Percentiles rank a stretch among this genome's conserved stretches.
phyloP scores from a whole-genome alignment of 2,113 vertebrate species.

The Tupaia tana region DNA sequence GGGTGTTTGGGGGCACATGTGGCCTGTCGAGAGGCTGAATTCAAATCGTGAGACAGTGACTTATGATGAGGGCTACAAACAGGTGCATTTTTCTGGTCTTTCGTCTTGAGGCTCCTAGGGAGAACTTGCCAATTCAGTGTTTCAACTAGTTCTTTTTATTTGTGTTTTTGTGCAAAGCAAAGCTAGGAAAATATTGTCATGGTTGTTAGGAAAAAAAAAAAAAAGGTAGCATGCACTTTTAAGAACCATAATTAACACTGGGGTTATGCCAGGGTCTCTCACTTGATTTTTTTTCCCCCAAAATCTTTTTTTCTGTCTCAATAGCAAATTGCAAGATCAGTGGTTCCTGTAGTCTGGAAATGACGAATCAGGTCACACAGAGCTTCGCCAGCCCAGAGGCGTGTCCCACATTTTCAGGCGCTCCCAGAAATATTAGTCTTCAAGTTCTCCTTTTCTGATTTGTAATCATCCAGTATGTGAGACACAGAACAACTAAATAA shows the following conservation, averaged over 20 bases:
- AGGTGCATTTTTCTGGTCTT: slow-evolving; percentile 19
- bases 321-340: slow-evolving; percentile 22
- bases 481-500: slow-evolving; percentile 44
- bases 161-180: slow-evolving; percentile 64
- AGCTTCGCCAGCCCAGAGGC: neutral
- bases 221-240: slow-evolving; percentile 37
- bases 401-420: neutral
- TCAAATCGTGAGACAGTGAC: neutral
- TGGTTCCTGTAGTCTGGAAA: slow-evolving; percentile 42
- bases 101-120: slow-evolving; percentile 13
- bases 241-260: slow-evolving; percentile 43
- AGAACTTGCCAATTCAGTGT: slow-evolving; percentile 52
- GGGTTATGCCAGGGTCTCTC: slow-evolving; percentile 40
- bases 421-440: slow-evolving; percentile 7
- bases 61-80: neutral
- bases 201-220: slow-evolving; percentile 8
- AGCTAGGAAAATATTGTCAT: slow-evolving; percentile 56
- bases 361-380: neutral
- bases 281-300: neutral
- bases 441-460: slow-evolving; percentile 50
- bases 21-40: neutral
- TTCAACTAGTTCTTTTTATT: slow-evolving; percentile 53
- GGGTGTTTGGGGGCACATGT: neutral
- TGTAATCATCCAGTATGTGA: slow-evolving; percentile 55
- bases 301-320: neutral